Evolutionary conservation across 1,140 invertebrate species (phyloP).

Genomic region (Palaemon carinicauda): DNA sequence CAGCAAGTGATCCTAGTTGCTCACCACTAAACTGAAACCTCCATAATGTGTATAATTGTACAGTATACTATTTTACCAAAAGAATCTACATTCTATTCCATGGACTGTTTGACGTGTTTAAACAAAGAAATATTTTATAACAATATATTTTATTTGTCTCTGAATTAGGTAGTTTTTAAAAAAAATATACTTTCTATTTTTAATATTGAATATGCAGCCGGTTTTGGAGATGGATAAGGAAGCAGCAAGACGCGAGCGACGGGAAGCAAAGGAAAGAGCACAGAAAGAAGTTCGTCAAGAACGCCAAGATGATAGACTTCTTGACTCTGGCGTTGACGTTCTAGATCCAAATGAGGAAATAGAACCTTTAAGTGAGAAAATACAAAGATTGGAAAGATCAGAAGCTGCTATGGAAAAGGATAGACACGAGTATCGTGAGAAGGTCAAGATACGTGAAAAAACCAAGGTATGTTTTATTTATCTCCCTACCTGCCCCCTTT

Average conservation of each 20-base stretch:
- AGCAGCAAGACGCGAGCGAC: conserved; percentile 45
- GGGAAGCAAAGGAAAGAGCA: conserved; percentile 56
- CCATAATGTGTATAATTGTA: too few species aligned
- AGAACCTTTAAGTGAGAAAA: background rate
- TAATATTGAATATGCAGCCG: conserved; percentile 14
- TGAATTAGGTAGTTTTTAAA: background rate
- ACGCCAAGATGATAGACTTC: conserved; percentile 30
- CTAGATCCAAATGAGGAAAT: background rate
- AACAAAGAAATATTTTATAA: too few species aligned
- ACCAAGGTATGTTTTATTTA: background rate
- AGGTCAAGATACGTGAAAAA: background rate
- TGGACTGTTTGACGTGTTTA: too few species aligned
- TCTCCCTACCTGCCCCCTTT: too few species aligned
- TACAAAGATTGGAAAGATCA: background rate
- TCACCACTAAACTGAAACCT: too few species aligned
- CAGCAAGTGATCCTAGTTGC: too few species aligned
- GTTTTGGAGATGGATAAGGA: conserved; percentile 52
- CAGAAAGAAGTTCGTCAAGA: conserved; percentile 61
- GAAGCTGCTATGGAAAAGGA: background rate
- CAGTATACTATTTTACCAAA: too few species aligned
- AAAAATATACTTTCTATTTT: background rate
- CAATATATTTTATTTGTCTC: too few species aligned
- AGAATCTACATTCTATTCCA: too few species aligned
- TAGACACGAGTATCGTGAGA: background rate
- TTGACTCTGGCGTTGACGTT: background rate